Conservation (phyloP, 2,113 vertebrate species). For the Hydropotes inermis region DNA sequence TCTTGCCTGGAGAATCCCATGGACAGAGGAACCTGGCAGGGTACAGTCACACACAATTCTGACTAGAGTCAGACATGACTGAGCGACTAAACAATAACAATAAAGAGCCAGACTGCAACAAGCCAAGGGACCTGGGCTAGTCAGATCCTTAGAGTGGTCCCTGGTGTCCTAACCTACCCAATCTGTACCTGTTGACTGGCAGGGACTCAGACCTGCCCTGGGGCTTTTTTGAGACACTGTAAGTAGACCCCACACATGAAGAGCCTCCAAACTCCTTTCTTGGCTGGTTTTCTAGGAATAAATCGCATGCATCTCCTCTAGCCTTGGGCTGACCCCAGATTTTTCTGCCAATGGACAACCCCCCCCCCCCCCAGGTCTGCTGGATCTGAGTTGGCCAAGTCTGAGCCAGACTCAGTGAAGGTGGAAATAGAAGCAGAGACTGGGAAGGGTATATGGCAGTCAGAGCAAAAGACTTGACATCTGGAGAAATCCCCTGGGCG, state of each 20-base stretch:
- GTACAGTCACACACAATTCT: not conserved
- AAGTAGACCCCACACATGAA: not conserved
- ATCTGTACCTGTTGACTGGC: not conserved
- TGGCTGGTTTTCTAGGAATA: not conserved
- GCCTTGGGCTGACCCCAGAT: not conserved
- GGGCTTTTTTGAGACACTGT: not conserved
- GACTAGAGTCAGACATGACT: not conserved
- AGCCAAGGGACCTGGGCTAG: not conserved
- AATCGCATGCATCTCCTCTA: not conserved
- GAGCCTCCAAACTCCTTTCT: not conserved
- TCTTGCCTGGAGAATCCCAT: not conserved
- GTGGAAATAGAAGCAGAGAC: not conserved
- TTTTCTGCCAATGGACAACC: not conserved
- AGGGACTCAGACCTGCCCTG: not conserved
- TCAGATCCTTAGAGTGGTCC: not conserved
- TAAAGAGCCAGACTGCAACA: not conserved
- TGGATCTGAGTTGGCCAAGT: not conserved
- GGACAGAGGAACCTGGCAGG: not conserved
- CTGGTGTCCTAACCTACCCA: not conserved
- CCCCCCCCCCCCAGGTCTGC: not conserved
- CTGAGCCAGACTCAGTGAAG: not conserved
- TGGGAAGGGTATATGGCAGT: too few relatives aligned
- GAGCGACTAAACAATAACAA: not conserved
- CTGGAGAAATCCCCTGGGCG: not conserved
- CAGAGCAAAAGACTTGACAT: not conserved